phyloP scores from a whole-genome alignment of 2,113 vertebrate genomes.

The sheep (Ovis aries) region DNA sequence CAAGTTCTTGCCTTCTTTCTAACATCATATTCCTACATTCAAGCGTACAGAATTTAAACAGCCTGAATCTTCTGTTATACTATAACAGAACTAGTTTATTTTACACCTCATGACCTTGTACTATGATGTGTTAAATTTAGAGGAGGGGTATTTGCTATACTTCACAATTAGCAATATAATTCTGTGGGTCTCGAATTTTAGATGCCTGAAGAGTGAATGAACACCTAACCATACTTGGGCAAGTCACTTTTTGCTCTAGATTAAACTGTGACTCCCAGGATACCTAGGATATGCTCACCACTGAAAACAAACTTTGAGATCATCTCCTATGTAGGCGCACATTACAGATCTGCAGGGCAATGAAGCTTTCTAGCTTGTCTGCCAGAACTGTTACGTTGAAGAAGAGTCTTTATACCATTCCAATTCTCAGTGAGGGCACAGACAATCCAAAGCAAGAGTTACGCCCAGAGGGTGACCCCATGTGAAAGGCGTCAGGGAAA shows the following conservation, averaged over 20 bases:
- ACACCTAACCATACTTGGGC: neutral
- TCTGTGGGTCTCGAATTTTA: neutral
- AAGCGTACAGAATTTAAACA: neutral
- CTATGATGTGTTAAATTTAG: neutral
- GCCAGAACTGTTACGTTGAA: neutral
- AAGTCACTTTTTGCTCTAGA: neutral
- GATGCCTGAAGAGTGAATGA: neutral
- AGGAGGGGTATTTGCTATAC: neutral
- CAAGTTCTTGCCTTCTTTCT: neutral
- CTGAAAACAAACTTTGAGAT: neutral
- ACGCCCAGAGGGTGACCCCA: neutral
- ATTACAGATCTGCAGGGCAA: neutral
- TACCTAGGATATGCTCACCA: neutral
- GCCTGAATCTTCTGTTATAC: neutral
- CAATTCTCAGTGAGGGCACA: neutral
- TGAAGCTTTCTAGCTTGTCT: neutral
- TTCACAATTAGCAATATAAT: neutral
- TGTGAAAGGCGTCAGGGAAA: neutral
- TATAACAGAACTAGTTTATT: neutral
- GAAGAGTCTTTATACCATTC: neutral
- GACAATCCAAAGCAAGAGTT: neutral
- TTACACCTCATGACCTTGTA: neutral
- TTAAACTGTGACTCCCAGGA: neutral
- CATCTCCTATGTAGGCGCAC: neutral
- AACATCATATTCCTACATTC: neutral